Conservation (phyloP, 2,797 vertebrate species). For the Lateolabrax maculatus region DNA sequence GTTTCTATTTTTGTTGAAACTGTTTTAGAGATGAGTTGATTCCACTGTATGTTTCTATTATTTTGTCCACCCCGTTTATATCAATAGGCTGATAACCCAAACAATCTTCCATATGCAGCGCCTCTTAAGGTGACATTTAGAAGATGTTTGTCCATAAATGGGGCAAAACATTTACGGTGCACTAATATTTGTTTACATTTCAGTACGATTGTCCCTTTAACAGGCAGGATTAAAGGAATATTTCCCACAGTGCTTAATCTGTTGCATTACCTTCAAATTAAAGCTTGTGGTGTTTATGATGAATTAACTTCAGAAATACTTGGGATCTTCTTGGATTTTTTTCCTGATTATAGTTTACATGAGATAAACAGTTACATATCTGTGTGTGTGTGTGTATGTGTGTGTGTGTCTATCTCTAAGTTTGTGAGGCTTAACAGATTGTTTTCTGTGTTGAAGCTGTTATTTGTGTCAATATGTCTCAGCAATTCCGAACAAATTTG, state of each 20-base stretch:
- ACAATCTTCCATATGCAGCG: not conserved
- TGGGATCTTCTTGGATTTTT: constrained; percentile 21
- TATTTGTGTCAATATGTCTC: constrained; percentile 71
- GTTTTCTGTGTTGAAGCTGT: constrained; percentile 60
- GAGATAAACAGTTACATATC: constrained; percentile 18
- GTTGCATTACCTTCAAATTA: not conserved
- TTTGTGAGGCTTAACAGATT: constrained; percentile 46
- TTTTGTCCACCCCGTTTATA: not conserved
- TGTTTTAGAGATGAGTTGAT: too few species aligned
- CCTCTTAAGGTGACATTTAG: too few species aligned
- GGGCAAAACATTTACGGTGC: not conserved
- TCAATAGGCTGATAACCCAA: not conserved
- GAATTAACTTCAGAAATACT: constrained; percentile 31
- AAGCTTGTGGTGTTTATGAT: constrained; percentile 5
- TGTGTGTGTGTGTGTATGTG: constrained; percentile 7
- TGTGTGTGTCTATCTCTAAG: constrained; percentile 8
- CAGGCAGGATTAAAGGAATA: not conserved
- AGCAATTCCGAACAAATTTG: constrained; percentile 54
- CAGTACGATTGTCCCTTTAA: constrained; percentile 9
- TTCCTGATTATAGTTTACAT: constrained; percentile 34
- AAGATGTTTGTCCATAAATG: not conserved
- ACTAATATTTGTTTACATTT: not conserved
- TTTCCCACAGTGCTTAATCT: constrained; percentile 27
- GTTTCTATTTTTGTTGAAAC: too few species aligned
- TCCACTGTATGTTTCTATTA: not conserved